Conservation (phyloP, 2,113 vertebrate genomes). For the Perca flavescens region DNA sequence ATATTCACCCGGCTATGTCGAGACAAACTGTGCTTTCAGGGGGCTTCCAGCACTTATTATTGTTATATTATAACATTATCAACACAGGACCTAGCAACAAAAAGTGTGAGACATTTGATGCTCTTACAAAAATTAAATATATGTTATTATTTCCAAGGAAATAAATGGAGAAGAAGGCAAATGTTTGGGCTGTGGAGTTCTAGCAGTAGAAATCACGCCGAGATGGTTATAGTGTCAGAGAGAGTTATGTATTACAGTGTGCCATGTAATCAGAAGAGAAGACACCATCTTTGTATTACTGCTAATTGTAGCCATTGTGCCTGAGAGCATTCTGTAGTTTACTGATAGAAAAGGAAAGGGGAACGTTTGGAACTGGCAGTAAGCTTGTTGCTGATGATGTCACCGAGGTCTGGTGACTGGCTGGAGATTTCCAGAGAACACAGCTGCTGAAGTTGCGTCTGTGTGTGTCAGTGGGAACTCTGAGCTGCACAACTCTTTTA, state of each 20-base stretch:
- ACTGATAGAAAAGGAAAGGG: not conserved
- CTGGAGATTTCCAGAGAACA: not conserved
- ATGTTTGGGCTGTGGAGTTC: not conserved
- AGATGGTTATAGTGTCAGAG: no score
- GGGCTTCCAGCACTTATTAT: conserved; percentile 18
- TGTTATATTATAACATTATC: not conserved
- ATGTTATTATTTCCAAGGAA: not conserved
- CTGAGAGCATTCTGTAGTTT: not conserved
- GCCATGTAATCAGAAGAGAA: not conserved
- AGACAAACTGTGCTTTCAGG: not conserved
- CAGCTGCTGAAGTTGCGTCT: not conserved
- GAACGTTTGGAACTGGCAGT: not conserved
- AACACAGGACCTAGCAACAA: not conserved
- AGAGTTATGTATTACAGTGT: not conserved
- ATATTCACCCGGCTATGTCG: not conserved
- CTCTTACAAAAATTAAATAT: not conserved
- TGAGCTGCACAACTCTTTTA: conserved; percentile 12
- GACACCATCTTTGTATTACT: not conserved
- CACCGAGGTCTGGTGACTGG: not conserved
- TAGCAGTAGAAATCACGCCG: not conserved
- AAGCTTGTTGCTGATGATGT: not conserved
- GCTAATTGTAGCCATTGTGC: not conserved
- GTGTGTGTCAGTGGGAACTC: conserved; percentile 18
- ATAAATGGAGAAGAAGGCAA: not conserved
- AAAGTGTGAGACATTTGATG: not conserved